Evolutionary conservation across 2,888 invertebrate genomes (phyloP), one percentile per base, ranked within the genome.

Genomic region (Hermaeophaga mercurialis): DNA sequence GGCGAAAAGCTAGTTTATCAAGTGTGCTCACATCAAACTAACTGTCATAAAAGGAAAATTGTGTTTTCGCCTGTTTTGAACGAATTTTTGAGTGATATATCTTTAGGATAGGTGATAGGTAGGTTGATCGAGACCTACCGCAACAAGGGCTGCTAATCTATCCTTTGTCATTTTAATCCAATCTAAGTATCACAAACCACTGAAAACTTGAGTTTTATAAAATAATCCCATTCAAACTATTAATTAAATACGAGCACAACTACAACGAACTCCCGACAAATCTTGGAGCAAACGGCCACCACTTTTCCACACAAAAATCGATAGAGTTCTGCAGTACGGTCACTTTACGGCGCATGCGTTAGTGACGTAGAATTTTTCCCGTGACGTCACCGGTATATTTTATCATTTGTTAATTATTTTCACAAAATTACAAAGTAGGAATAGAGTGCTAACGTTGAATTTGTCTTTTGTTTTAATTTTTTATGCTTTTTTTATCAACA

Each of bases 71-170:
- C 34, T 12, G 34, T 56, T 58, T 57, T 55, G 36, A 39, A 26
- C 41, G 33, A 53, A 47, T 56, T 56, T 61, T 59, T 48, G 53
- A 56, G 41, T 39, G 43, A 52, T 44, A 39, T 36, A 44, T 49
- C 38, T 54, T 43, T 58, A 55, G 44, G 63, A 65, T 60, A 62
- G 53, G 17, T 38, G 48, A 61, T 46, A 41, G 45, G 8, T 54
- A 58, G 49, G 58, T 50, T 54, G 44, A 54, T 44, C 52, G 63
- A 56, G 64, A 66, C 90, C 87, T 84, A 91, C 92, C 87, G 94
- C 94, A 84, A 92, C 92, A 76, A 94, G 87, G 81, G 94, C 94
- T 84, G 93, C 93, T 86, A 94, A 89, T 89, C 94, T 93, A 86
- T 94, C 94, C 88, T 94, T 94, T 84, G 94, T 94, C 94, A 94